Conservation (phyloP, 2,797 vertebrate species). For the Anguilla megastoma region DNA sequence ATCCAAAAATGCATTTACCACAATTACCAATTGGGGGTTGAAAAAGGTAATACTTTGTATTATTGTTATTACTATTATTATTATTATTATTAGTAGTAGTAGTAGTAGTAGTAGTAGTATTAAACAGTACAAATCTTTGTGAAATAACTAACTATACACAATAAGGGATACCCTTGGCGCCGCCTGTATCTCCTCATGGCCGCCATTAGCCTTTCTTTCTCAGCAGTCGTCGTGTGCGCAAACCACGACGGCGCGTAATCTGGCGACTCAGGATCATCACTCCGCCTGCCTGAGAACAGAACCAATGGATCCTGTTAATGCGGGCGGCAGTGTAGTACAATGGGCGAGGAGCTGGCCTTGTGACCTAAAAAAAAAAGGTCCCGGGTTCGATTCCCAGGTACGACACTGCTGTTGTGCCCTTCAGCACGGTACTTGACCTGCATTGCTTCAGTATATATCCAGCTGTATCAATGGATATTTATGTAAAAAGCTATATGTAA, state of each 20-base stretch:
- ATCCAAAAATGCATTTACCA: neutral
- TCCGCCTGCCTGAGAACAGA: neutral
- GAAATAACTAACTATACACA: neutral
- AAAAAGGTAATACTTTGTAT: neutral
- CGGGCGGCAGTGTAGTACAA: too few species aligned
- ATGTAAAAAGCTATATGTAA: too few species aligned
- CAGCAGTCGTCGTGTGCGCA: neutral
- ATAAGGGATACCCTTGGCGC: neutral
- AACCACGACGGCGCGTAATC: neutral
- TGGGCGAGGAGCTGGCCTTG: too few species aligned
- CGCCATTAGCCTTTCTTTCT: neutral
- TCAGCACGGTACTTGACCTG: too few species aligned
- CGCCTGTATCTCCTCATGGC: conserved; percentile 3
- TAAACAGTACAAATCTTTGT: neutral
- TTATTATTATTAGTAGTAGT: neutral
- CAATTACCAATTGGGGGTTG: too few species aligned
- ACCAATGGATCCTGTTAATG: neutral
- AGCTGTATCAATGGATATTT: too few species aligned
- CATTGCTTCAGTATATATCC: too few species aligned
- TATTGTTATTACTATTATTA: neutral
- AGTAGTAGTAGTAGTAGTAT: neutral
- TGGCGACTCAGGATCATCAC: neutral
- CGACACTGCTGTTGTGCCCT: too few species aligned
- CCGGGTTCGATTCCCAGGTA: too few species aligned
- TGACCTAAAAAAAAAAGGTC: too few species aligned